Percentiles rank a stretch among this genome's conserved stretches.
Conservation (phyloP, 2,797 vertebrate species). For the Geotrypetes seraphini region DNA sequence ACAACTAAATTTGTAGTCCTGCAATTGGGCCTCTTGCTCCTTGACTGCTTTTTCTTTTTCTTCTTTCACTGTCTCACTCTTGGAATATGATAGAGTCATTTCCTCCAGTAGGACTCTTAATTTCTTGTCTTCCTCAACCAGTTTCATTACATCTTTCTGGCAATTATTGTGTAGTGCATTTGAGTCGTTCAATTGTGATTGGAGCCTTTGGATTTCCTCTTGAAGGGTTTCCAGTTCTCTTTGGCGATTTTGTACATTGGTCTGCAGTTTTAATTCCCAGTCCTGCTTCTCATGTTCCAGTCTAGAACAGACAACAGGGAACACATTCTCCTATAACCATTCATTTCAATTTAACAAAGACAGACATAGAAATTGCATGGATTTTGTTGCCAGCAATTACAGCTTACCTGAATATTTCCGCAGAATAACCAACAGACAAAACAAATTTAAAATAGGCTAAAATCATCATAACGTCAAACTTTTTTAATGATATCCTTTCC, state of each 20-base stretch:
- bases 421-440: too few species aligned
- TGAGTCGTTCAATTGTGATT: conserved; percentile 39
- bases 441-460: too few species aligned
- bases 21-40: conserved; percentile 66
- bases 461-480: too few species aligned
- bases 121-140: conserved; percentile 55
- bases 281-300: conserved; percentile 59
- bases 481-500: too few species aligned
- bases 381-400: too few species aligned
- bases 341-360: neutral
- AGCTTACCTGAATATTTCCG: too few species aligned
- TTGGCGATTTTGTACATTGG: conserved; percentile 46
- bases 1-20: conserved; percentile 60
- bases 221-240: conserved; percentile 50
- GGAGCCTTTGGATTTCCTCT: conserved; percentile 53
- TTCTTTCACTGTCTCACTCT: conserved; percentile 51
- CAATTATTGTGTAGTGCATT: conserved; percentile 41
- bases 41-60: conserved; percentile 50
- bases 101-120: conserved; percentile 49
- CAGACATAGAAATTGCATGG: neutral
- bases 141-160: conserved; percentile 38
- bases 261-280: conserved; percentile 50
- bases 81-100: conserved; percentile 62
- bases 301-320: conserved; percentile 38
- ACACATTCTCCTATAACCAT: neutral